Evolutionary conservation across 2,113 vertebrate genomes (phyloP), one percentile per base, ranked within the genome.

Genomic region (Pimephales promelas): DNA sequence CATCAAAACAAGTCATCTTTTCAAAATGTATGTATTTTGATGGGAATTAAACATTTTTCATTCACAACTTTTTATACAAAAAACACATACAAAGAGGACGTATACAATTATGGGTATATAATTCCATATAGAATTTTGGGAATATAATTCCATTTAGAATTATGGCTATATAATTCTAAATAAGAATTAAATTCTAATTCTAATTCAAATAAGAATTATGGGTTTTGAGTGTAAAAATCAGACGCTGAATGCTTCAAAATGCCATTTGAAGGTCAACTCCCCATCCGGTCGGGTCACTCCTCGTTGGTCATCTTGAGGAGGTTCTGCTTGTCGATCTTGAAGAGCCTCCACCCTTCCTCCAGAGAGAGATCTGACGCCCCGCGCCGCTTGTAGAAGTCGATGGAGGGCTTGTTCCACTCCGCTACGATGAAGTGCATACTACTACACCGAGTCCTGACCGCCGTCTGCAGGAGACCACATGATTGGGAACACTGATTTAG

Each of bases 381-480:
- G 10, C 36, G 62, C 24, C 79, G 91, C 84, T 88, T 92, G 16
- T 92, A 94, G 82, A 94, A 92, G 70, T 94, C 90, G 8, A 90
- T 92, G 66, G 94, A 92, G n/a, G 88, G 75, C 56, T 92, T 89
- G 87, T 95, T 96, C 93, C 93, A 93, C 85, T 92, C 91, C 52
- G 93, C 88, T 1, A 92, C 93, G n/a, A 95, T 91, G 85, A 96
- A 95, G 75, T 95, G 92, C 94, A 97, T 95, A 87, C 92, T 90
- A 36, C 91, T 94, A 77, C 95, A 95, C 5, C 93, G 90, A 4
- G 85, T 93, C 83, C 86, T 92, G 43, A 95, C 91, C 20, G 95
- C 95, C 18, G 87, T 95, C 96, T 96, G 84, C 57, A 75, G 82
- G 56, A 72, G 22, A 36, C 68, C 10, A 86, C 49, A 52, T 36